phyloP scores from a whole-genome alignment of 1,140 invertebrate genomes.

The Phenacoccus solenopsis region DNA sequence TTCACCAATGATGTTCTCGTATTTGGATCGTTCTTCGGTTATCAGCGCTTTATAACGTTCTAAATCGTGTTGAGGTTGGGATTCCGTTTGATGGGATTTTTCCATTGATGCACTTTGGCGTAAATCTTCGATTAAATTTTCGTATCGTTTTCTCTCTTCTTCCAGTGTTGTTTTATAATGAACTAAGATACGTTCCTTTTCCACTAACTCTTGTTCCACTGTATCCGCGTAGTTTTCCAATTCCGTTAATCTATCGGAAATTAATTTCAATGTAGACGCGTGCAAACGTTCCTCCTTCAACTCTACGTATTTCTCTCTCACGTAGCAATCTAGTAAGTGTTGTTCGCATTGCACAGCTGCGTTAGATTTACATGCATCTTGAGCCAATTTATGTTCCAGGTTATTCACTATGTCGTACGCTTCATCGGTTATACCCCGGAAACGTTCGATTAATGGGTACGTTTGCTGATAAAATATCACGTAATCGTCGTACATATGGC shows the following conservation, averaged over 20 bases:
- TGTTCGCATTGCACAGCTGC: not conserved
- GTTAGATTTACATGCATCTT: too few species aligned
- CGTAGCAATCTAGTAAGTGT: not conserved
- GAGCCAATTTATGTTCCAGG: too few species aligned
- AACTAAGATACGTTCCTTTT: not conserved
- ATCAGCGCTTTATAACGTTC: not conserved
- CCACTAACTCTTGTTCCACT: not conserved
- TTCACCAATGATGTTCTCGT: not conserved
- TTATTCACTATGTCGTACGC: too few species aligned
- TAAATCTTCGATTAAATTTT: not conserved
- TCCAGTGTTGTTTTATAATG: not conserved
- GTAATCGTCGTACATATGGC: not conserved
- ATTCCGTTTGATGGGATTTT: not conserved
- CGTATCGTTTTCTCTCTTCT: not conserved
- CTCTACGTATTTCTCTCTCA: not conserved
- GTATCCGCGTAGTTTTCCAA: not conserved
- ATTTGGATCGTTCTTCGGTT: not conserved
- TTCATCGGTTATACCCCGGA: too few species aligned
- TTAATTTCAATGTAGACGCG: too few species aligned
- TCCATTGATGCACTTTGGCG: not conserved
- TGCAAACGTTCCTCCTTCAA: not conserved
- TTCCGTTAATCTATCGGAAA: not conserved
- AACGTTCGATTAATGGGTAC: too few species aligned
- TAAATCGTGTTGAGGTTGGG: not conserved
- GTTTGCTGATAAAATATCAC: too few species aligned